Conservation (phyloP, 2,113 vertebrate genomes). For the Variabilichromis moorii region DNA sequence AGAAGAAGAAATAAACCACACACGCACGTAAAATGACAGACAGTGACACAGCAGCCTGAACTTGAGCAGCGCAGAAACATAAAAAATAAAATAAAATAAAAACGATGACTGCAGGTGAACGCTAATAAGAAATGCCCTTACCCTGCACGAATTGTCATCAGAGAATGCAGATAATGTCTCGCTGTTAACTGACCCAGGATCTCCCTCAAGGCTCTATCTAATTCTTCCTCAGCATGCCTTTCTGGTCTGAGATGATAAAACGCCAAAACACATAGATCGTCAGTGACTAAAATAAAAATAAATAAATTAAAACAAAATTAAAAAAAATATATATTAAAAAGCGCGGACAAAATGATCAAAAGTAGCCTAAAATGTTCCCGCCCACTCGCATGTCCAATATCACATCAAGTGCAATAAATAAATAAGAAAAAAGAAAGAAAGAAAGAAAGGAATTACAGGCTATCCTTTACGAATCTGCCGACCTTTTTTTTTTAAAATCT, state of each 20-base stretch:
- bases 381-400: not conserved
- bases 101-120: constrained; percentile 61
- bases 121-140: constrained; percentile 78
- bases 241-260: constrained; percentile 78
- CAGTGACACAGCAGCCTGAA: constrained; percentile 46
- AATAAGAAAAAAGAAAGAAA: not conserved
- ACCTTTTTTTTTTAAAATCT: rapidly evolving
- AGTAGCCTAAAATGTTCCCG: constrained; percentile 57
- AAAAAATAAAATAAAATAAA: not conserved
- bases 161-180: constrained; percentile 89
- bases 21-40: constrained; percentile 13
- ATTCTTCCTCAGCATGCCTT: constrained; percentile 86
- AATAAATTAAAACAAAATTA: not conserved
- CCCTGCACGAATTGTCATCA: constrained; percentile 88
- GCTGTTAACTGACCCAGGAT: constrained; percentile 89
- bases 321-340: not conserved
- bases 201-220: constrained; percentile 93
- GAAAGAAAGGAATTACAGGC: not conserved
- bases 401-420: not conserved
- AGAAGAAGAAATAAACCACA: not conserved
- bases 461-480: not conserved
- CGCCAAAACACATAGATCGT: constrained; percentile 71
- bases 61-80: constrained; percentile 5
- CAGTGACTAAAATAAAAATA: constrained; percentile 53
- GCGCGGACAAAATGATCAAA: constrained; percentile 56